Evolutionary conservation across 2,888 invertebrate species (phyloP), one percentile per base, ranked within the genome.

Genomic region (Crioceris asparagi): DNA sequence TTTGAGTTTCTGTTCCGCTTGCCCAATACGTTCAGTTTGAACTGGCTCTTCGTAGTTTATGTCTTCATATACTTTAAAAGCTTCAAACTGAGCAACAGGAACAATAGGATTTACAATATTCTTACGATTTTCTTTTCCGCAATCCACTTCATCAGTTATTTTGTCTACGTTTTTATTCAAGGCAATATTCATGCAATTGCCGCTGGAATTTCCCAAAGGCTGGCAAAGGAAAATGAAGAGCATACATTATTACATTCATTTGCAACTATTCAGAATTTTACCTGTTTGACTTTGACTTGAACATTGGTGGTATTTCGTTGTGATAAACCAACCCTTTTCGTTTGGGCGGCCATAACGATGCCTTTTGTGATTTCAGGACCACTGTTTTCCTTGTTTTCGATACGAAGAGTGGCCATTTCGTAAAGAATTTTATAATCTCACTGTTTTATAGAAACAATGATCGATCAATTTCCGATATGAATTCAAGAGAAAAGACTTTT

Each of bases 61-160:
- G 29, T 82, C 83, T 56, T 83, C 83, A 53, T 79, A 83, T 2
- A 83, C 79, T 51, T 79, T 80, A 59, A 83, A 83, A 27, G 79
- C 75, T 65, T 83, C 80, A 64, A 79, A 77, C 56, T 82, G 79
- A 40, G 77, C 79, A 53, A 79, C 79, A 35, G 79, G 79, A 14
- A 67, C 60, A 32, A 54, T 57, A 18, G 69, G 68, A 27, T 49
- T 50, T 17, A 49, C 54, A 18, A 56, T 42, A 34, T 55, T 56
- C 40, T 53, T 54, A 2, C 37, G 36, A 32, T 47, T 46, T 29
- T 49, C 47, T 32, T 48, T 49, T 27, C 36, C 26, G 11, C 23
- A 30, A 19, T 36, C 31, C 15, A 37, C 37, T 32, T 39, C 42
- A 12, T 33, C 34, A 5, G 32, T 31, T 27, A 36, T 36, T 1